Base-by-base conservation (phyloP, 1,140 invertebrate genomes). In the Euwallacea similis region DNA sequence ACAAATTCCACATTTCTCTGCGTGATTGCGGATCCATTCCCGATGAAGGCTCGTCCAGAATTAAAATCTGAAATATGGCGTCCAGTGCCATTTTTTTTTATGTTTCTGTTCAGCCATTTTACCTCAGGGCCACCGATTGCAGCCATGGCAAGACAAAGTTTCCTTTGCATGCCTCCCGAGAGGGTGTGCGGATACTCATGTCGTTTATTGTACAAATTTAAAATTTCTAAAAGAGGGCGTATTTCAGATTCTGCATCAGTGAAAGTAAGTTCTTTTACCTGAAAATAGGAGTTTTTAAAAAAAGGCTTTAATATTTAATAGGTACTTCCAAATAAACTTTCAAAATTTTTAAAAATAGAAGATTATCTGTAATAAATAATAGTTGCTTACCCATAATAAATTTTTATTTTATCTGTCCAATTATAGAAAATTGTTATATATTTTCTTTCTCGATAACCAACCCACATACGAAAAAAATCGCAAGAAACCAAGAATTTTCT, bases 21-120 rank as follows among this genome's bases (percentile, higher is more conserved):
- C 96, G 86, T 7, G 95, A 93, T 79, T 95, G 91, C 2, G 96
- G 95, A 83, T 99, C 97, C 81, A 99, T 90, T 56, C 97, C 96
- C 0, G 94, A 94, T 0, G 96, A 97, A 42, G 96, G 96, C 81
- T 98, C 95, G 81, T 98, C 95, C 69, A 97, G 83, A 68, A 97
- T 89, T 10, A 96, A 79, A 7, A 84, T 84, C 75, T 84, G 60
- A 50, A 7, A 50, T 55, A 65, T 65, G 8, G 50, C 7, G 10
- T 47, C 13, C 8, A n/a, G 47, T 41, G 42, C 11, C 13, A 16
- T 16, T 7, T 50, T 33, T 33, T 33, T 4, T 33, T 1, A 4
- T 4, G 4, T 33, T 33, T 33, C 4, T 33, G 4, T 33, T 33
- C 21, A 33, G 21, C 4, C 4, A 2, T 33, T 16, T 56, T 75